phyloP scores from a whole-genome alignment of 2,113 vertebrate species.

The Syngnathoides biaculeatus region DNA sequence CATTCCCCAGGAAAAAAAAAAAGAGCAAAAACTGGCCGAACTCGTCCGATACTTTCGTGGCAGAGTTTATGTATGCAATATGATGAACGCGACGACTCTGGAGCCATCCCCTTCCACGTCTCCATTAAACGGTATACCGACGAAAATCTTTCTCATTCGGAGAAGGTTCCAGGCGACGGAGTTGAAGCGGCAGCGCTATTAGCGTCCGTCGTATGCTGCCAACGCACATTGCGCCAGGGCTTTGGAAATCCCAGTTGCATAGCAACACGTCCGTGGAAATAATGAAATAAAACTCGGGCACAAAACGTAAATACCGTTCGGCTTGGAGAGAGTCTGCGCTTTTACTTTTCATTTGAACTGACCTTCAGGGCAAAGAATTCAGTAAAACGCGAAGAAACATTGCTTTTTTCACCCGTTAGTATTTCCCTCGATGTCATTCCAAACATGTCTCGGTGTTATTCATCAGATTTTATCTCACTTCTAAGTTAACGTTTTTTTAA shows the following conservation, averaged over 20 bases:
- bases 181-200: slow-evolving; percentile 40
- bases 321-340: slow-evolving; percentile 1
- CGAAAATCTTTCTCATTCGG: slow-evolving; percentile 22
- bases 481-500: too few species aligned
- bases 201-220: slow-evolving; percentile 52
- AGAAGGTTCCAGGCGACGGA: slow-evolving; percentile 20
- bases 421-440: not conserved
- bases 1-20: not conserved
- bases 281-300: slow-evolving; percentile 31
- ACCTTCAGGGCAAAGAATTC: not conserved
- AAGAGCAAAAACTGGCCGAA: not conserved
- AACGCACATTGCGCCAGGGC: slow-evolving; percentile 48
- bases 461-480: not conserved
- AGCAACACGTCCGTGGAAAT: slow-evolving; percentile 64
- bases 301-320: slow-evolving; percentile 17
- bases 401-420: not conserved
- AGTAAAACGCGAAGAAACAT: not conserved
- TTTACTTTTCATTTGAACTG: not conserved
- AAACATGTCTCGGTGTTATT: not conserved
- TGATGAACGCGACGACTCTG: not conserved
- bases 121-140: not conserved
- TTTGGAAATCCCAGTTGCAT: slow-evolving; percentile 69
- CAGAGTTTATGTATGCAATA: too few species aligned
- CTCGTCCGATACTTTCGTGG: not conserved
- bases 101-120: not conserved